Evolutionary conservation across 2,797 vertebrate genomes (phyloP).

Genomic region (Fratercula arctica): DNA sequence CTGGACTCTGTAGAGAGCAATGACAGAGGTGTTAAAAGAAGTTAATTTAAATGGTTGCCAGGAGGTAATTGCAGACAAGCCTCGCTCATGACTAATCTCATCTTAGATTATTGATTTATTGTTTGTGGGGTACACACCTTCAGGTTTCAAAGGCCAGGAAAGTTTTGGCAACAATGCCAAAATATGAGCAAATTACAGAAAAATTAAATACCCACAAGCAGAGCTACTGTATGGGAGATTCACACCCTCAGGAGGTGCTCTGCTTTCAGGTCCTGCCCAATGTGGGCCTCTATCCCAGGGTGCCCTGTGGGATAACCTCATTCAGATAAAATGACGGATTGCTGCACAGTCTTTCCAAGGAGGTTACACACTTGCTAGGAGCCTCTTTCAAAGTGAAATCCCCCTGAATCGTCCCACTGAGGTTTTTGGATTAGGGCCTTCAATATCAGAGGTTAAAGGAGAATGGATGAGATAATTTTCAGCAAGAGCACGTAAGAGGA

Average conservation of each 20-base stretch:
- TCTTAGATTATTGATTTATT: constrained; percentile 4
- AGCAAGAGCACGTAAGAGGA: neutral
- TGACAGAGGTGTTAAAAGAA: neutral
- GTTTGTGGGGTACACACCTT: neutral
- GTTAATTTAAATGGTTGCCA: neutral
- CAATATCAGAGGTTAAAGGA: neutral
- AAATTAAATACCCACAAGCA: neutral
- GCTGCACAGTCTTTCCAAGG: neutral
- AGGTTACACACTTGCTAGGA: neutral
- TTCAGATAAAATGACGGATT: neutral
- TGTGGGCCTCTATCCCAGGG: neutral
- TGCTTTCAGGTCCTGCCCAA: neutral
- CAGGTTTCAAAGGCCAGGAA: neutral
- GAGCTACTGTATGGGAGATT: neutral
- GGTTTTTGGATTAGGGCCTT: neutral
- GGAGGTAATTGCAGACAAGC: neutral
- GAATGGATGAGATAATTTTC: neutral
- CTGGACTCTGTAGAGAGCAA: neutral
- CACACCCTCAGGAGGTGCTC: neutral
- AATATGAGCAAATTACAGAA: neutral
- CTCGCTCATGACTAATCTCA: neutral
- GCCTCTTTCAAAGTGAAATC: neutral
- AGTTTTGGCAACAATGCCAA: neutral
- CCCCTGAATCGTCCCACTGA: neutral
- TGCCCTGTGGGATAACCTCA: neutral